These are phyloP conservation scores for Anoplolepis gracilipes DNA, from an alignment of 1,140 invertebrate genomes.

Conservation along the genomic window DNA sequence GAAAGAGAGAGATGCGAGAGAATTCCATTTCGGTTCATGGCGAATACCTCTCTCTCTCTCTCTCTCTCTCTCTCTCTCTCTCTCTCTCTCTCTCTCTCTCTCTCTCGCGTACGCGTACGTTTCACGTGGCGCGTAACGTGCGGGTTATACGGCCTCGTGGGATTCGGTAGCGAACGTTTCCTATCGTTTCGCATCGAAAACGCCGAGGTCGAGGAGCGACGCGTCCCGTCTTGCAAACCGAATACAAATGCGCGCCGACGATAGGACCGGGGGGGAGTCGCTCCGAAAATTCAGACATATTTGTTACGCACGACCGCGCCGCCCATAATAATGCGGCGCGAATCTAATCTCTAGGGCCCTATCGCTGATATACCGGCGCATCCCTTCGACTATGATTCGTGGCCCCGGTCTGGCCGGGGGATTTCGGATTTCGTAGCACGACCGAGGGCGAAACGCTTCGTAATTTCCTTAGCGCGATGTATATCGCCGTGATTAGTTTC, in stretches of 20 bases:
- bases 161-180: conserved; percentile 67
- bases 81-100: too few relatives aligned
- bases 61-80: too few relatives aligned
- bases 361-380: conserved; percentile 61
- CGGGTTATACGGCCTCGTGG: conserved; percentile 62
- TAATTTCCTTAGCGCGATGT: conserved; percentile 59
- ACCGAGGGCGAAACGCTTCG: conserved; percentile 32
- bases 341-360: conserved; percentile 67
- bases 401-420: not conserved
- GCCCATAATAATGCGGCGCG: conserved; percentile 72
- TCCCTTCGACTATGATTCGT: conserved; percentile 47
- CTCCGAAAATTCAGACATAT: conserved; percentile 70
- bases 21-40: conserved; percentile 70
- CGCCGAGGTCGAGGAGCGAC: conserved; percentile 38
- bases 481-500: conserved; percentile 59
- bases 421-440: conserved; percentile 49
- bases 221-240: conserved; percentile 57
- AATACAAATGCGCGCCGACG: conserved; percentile 71
- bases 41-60: conserved; percentile 55
- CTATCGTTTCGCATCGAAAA: conserved; percentile 72
- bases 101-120: conserved; percentile 24
- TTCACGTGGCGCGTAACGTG: conserved; percentile 41
- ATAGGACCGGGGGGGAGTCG: conserved; percentile 2
- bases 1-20: conserved; percentile 5
- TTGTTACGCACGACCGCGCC: conserved; percentile 67